These are phyloP conservation scores for Buphagus erythrorhynchus DNA, from an alignment of 2,797 vertebrate species.

Conservation along the genomic window DNA sequence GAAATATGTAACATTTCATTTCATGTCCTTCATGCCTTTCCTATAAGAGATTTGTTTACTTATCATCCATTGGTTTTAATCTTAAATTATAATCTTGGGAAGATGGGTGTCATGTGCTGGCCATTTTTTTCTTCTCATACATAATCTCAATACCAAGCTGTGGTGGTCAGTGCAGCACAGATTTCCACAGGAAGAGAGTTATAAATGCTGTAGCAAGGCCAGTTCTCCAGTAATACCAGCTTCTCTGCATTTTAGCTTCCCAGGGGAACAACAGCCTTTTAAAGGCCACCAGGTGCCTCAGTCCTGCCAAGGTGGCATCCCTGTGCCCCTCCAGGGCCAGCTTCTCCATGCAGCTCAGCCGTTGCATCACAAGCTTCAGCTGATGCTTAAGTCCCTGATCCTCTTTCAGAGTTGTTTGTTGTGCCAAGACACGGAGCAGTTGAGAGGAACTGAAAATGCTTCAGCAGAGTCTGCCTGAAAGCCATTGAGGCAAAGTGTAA, in stretches of 20 bases:
- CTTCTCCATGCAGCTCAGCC: not conserved
- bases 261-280: not conserved
- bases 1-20: not conserved
- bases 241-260: not conserved
- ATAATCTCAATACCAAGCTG: not conserved
- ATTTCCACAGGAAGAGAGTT: not conserved
- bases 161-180: not conserved
- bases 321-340: not conserved
- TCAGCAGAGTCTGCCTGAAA: not conserved
- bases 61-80: not conserved
- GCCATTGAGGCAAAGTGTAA: not conserved
- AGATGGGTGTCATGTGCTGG: not conserved
- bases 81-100: not conserved
- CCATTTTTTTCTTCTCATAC: not conserved
- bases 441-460: not conserved
- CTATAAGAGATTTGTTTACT: not conserved
- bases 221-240: not conserved
- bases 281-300: not conserved
- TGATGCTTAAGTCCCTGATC: slow-evolving; percentile 1
- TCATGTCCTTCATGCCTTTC: not conserved
- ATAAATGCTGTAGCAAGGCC: not conserved
- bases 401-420: not conserved
- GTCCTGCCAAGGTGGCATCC: not conserved
- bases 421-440: not conserved
- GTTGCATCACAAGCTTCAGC: slow-evolving; percentile 8